phyloP scores from a whole-genome alignment of 2,888 invertebrate species.

The Lumbricus terrestris region DNA sequence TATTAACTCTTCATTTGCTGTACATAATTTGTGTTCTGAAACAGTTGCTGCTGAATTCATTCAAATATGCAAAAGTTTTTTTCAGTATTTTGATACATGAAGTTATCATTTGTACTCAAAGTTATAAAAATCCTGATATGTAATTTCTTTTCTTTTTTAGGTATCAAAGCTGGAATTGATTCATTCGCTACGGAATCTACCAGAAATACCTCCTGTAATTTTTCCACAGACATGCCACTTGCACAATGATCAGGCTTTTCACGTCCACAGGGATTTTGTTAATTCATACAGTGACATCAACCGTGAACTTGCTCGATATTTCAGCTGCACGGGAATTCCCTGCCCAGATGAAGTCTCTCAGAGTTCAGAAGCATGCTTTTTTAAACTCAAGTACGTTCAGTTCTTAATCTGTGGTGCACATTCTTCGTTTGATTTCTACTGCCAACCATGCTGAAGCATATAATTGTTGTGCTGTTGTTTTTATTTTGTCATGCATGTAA shows the following conservation, averaged over 20 bases:
- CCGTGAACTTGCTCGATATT: conserved; percentile 47
- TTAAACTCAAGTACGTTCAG: conserved; percentile 43
- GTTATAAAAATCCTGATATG: background rate
- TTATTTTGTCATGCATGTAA: background rate
- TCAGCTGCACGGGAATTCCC: conserved; percentile 41
- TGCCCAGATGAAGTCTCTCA: conserved; percentile 16
- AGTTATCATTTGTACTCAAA: background rate
- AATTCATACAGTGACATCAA: conserved; percentile 43
- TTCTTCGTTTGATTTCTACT: background rate
- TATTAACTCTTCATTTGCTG: background rate
- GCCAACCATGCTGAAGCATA: too few species aligned
- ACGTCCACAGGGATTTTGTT: conserved; percentile 43
- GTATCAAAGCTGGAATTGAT: conserved; percentile 43
- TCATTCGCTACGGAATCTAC: conserved; percentile 42
- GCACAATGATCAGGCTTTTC: conserved; percentile 39
- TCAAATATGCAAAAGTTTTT: background rate
- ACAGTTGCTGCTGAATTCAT: background rate
- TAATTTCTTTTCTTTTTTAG: conserved; percentile 18
- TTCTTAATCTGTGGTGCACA: background rate
- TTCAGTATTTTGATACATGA: too few species aligned
- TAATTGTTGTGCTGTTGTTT: background rate
- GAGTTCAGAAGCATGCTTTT: conserved; percentile 32
- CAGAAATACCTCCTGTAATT: conserved; percentile 38
- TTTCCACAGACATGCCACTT: conserved; percentile 44
- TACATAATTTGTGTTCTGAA: background rate